Evolutionary conservation across 2,888 invertebrate species (phyloP).

Genomic region (Cryptus armator): DNA sequence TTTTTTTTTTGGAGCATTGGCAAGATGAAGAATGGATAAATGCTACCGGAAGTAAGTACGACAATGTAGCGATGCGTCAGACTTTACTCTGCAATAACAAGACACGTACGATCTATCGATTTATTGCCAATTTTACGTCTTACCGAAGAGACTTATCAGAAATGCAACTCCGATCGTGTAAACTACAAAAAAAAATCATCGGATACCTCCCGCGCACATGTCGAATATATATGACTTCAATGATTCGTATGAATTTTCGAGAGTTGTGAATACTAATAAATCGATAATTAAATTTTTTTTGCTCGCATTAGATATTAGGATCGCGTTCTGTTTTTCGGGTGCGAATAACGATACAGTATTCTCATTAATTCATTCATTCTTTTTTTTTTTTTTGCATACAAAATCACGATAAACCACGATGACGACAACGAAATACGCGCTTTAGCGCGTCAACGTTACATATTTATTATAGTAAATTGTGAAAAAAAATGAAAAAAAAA

Average conservation of each 20-base stretch:
- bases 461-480: not conserved
- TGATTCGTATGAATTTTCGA: not conserved
- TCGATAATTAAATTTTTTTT: not conserved
- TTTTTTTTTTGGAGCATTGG: slow-evolving; percentile 2
- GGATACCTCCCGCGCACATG: too few relatives aligned
- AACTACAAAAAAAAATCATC: not conserved
- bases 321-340: not conserved
- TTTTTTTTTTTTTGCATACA: not conserved
- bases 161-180: not conserved
- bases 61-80: not conserved
- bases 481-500: not conserved
- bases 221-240: not conserved
- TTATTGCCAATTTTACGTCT: not conserved
- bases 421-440: not conserved
- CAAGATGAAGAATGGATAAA: slow-evolving; percentile 3
- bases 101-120: not conserved
- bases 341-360: not conserved
- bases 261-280: not conserved
- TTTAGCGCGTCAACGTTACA: not conserved
- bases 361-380: not conserved
- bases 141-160: not conserved
- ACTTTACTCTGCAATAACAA: not conserved
- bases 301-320: not conserved
- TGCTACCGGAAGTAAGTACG: slow-evolving; percentile 23
- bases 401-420: not conserved